Evolutionary conservation across 2,888 invertebrate species (phyloP).

Genomic region (Mesochorus sp.): DNA sequence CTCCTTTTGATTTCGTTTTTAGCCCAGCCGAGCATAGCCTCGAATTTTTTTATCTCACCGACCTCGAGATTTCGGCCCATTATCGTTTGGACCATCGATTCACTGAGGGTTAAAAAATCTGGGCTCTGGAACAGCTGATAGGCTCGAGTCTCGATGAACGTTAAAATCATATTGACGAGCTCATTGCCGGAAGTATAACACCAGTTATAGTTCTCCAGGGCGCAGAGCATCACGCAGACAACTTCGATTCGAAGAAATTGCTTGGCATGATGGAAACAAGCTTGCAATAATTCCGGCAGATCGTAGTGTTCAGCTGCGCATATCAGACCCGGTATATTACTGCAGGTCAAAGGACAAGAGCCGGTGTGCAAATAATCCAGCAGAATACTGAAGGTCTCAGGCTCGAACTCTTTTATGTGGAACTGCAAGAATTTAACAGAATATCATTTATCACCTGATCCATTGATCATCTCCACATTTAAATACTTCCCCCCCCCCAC

Average conservation of each 20-base stretch:
- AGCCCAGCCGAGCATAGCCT: conserved; percentile 96
- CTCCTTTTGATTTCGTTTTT: conserved; percentile 90
- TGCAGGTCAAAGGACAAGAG: conserved; percentile 95
- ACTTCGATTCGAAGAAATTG: conserved; percentile 96
- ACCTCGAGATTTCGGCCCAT: conserved; percentile 96
- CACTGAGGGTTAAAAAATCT: conserved; percentile 94
- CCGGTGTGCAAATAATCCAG: conserved; percentile 96
- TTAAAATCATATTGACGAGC: conserved; percentile 96
- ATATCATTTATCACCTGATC: too few species aligned
- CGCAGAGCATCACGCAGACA: conserved; percentile 96
- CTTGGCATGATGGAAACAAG: conserved; percentile 97
- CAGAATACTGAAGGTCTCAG: conserved; percentile 95
- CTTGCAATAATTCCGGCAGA: conserved; percentile 94
- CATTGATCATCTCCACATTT: too few species aligned
- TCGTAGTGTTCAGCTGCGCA: conserved; percentile 98
- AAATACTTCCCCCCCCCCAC: too few species aligned
- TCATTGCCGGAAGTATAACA: conserved; percentile 96
- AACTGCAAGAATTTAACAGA: too few species aligned
- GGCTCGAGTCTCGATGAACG: conserved; percentile 94
- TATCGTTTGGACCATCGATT: conserved; percentile 97
- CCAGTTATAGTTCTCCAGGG: conserved; percentile 97
- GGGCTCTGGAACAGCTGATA: conserved; percentile 92
- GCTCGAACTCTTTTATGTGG: conserved; percentile 97
- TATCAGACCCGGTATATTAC: conserved; percentile 95
- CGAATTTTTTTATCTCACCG: conserved; percentile 94